Conservation (phyloP, 1,140 invertebrate species). For the Cepaea nemoralis region DNA sequence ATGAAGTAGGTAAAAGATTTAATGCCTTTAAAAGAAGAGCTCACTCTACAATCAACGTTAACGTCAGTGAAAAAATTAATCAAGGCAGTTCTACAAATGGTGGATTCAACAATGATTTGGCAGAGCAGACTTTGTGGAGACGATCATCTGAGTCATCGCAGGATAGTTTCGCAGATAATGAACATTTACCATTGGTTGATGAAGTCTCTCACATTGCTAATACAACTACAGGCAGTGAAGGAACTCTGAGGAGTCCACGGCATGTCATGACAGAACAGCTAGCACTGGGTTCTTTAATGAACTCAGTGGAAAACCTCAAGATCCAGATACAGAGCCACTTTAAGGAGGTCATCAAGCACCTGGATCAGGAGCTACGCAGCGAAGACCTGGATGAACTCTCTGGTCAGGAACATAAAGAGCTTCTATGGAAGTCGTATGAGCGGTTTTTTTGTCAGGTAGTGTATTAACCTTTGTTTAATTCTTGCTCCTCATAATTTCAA, state of each 20-base stretch:
- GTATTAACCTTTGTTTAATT: too few species aligned
- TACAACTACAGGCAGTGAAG: not conserved
- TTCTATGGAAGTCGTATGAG: slow-evolving; percentile 36
- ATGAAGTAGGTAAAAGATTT: not conserved
- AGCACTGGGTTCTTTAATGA: slow-evolving; percentile 5
- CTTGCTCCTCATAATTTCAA: too few species aligned
- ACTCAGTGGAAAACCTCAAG: slow-evolving; percentile 13
- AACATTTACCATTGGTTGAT: not conserved
- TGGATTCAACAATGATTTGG: not conserved
- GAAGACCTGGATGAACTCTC: not conserved
- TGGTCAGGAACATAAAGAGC: slow-evolving; percentile 8
- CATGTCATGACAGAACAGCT: not conserved
- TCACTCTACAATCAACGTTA: not conserved
- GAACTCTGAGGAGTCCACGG: not conserved
- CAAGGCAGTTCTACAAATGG: not conserved
- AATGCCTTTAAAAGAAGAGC: not conserved
- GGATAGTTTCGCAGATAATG: not conserved
- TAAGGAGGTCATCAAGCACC: not conserved
- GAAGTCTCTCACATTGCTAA: not conserved
- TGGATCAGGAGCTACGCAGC: not conserved
- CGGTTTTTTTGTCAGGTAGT: slow-evolving; percentile 29
- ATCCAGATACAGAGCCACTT: not conserved
- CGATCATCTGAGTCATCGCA: not conserved
- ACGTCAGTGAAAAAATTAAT: not conserved
- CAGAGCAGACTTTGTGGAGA: not conserved